Percentiles rank a stretch among this genome's conserved stretches.
phyloP scores from a whole-genome alignment of 1,140 invertebrate species.

The Dendrolimus punctatus region DNA sequence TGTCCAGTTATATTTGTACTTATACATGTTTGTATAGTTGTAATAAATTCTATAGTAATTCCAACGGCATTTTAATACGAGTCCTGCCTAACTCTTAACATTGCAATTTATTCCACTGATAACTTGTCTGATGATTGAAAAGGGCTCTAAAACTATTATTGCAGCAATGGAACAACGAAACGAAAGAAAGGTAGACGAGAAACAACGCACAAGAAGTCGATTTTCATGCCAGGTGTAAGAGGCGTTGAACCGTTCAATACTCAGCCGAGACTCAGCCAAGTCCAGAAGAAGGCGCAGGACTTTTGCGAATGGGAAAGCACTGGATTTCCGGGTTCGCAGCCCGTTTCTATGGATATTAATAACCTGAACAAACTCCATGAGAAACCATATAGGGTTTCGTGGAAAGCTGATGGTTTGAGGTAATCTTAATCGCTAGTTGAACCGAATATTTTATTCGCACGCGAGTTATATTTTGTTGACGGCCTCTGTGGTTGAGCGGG shows the following conservation, averaged over 20 bases:
- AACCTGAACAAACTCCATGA: slow-evolving; percentile 86
- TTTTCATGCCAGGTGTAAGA: slow-evolving; percentile 88
- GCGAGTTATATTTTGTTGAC: too few relatives aligned
- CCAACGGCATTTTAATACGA: too few relatives aligned
- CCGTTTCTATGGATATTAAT: slow-evolving; percentile 93
- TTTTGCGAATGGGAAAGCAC: slow-evolving; percentile 86
- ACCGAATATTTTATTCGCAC: background rate
- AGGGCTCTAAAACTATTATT: too few relatives aligned
- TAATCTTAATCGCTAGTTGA: slow-evolving; percentile 28
- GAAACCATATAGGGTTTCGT: slow-evolving; percentile 95
- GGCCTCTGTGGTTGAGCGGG: too few relatives aligned
- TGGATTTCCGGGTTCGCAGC: slow-evolving; percentile 97
- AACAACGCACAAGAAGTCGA: slow-evolving; percentile 74
- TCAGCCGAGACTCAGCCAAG: slow-evolving; percentile 74
- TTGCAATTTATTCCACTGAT: too few relatives aligned
- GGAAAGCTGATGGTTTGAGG: slow-evolving; percentile 99
- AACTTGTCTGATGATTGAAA: too few relatives aligned
- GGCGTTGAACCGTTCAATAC: slow-evolving; percentile 79
- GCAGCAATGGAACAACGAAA: slow-evolving; percentile 13
- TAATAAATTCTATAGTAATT: too few relatives aligned
- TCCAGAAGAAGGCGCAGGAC: slow-evolving; percentile 84
- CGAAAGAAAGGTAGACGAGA: slow-evolving; percentile 37
- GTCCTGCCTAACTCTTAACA: too few relatives aligned
- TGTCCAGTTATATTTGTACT: too few relatives aligned
- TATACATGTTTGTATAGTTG: too few relatives aligned